phyloP scores from a whole-genome alignment of 2,888 invertebrate genomes.

The Fabriciana adippe region DNA sequence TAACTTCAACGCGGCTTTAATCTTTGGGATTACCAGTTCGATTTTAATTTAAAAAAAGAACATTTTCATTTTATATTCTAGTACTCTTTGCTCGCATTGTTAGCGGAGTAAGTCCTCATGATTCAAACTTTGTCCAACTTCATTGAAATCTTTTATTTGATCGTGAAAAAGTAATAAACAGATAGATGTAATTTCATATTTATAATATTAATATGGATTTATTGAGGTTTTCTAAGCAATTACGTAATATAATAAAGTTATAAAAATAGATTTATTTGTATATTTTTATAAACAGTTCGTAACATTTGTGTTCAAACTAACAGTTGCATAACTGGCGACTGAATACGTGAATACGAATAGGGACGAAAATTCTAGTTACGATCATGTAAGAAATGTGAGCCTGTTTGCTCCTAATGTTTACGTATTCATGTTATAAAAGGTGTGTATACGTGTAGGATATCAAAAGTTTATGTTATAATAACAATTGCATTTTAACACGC shows the following conservation, averaged over 20 bases:
- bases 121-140: no score
- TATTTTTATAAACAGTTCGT: constrained; percentile 17
- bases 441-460: not conserved
- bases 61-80: no score
- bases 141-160: no score
- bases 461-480: not conserved
- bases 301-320: constrained; percentile 39
- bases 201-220: not conserved
- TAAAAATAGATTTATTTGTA: not conserved
- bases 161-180: no score
- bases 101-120: no score
- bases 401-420: constrained; percentile 32
- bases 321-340: constrained; percentile 41
- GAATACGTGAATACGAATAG: constrained; percentile 43
- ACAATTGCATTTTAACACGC: no score
- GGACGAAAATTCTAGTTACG: constrained; percentile 33
- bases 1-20: no score
- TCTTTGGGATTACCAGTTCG: no score
- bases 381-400: constrained; percentile 39
- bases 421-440: constrained; percentile 26
- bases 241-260: not conserved
- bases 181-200: no score
- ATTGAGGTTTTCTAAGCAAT: no score
- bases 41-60: no score
- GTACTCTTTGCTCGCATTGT: no score